These are phyloP conservation scores for Ailurus styani DNA, from an alignment of 2,113 vertebrate genomes.

Conservation along the genomic window DNA sequence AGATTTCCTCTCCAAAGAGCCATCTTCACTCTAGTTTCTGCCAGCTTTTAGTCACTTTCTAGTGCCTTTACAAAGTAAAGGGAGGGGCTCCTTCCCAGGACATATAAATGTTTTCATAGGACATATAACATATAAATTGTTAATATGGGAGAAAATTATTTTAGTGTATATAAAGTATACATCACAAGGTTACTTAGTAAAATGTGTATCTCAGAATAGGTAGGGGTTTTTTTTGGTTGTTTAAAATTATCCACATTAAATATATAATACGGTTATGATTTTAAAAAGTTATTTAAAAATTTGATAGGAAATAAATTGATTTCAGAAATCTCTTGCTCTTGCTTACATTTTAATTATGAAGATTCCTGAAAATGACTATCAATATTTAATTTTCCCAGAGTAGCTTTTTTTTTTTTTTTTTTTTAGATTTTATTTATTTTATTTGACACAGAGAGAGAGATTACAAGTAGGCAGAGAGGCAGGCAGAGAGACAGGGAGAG, in stretches of 20 bases:
- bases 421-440: too few relatives aligned
- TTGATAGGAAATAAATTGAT: background rate
- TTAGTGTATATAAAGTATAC: background rate
- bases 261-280: background rate
- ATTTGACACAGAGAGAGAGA: too few relatives aligned
- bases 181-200: background rate
- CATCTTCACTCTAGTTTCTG: background rate
- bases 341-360: background rate
- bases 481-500: too few relatives aligned
- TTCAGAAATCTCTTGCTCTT: background rate
- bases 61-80: background rate
- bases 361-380: background rate
- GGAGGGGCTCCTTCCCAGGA: background rate
- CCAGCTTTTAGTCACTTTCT: background rate
- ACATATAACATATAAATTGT: background rate
- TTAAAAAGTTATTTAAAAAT: background rate
- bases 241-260: background rate
- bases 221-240: background rate
- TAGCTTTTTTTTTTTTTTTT: too few relatives aligned
- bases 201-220: background rate
- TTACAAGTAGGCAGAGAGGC: too few relatives aligned
- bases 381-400: background rate
- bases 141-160: background rate
- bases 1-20: background rate
- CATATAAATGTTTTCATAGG: background rate